A percentile compares a stretch with the other conserved stretches of the same genome.
Conservation (phyloP, 2,888 invertebrate genomes). For the Agonopterix subpropinquella region DNA sequence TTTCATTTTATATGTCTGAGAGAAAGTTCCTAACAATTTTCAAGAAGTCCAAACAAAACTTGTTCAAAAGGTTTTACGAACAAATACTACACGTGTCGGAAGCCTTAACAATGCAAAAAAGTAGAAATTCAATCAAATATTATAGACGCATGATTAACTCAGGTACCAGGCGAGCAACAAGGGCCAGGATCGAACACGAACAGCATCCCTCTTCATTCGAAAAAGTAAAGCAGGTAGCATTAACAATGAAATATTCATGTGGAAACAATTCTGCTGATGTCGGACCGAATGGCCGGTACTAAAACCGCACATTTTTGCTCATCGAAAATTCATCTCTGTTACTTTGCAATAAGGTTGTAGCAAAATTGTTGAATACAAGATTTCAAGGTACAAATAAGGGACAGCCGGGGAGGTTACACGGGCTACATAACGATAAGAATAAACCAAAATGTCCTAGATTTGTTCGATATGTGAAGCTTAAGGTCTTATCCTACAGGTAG, state of each 20-base stretch:
- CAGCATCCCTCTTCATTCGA: conserved; percentile 10
- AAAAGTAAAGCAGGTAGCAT: conserved; percentile 23
- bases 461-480: conserved; percentile 32
- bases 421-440: conserved; percentile 49
- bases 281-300: conserved; percentile 16
- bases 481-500: too few relatives aligned
- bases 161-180: not conserved
- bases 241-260: conserved; percentile 52
- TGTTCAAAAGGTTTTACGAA: too few relatives aligned
- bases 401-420: conserved; percentile 25
- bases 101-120: too few relatives aligned
- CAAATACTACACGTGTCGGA: too few relatives aligned
- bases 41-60: too few relatives aligned
- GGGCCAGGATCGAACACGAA: not conserved
- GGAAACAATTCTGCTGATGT: conserved; percentile 40
- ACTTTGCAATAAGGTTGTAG: too few relatives aligned
- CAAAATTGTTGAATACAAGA: conserved; percentile 18
- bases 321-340: too few relatives aligned
- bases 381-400: conserved; percentile 27
- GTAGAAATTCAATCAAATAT: too few relatives aligned
- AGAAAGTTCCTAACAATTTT: too few relatives aligned
- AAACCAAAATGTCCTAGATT: conserved; percentile 47
- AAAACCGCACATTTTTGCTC: not conserved
- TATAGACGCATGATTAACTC: not conserved
- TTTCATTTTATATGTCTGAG: too few relatives aligned